phyloP scores from a whole-genome alignment of 2,888 invertebrate species.

The Eupeodes luniger region DNA sequence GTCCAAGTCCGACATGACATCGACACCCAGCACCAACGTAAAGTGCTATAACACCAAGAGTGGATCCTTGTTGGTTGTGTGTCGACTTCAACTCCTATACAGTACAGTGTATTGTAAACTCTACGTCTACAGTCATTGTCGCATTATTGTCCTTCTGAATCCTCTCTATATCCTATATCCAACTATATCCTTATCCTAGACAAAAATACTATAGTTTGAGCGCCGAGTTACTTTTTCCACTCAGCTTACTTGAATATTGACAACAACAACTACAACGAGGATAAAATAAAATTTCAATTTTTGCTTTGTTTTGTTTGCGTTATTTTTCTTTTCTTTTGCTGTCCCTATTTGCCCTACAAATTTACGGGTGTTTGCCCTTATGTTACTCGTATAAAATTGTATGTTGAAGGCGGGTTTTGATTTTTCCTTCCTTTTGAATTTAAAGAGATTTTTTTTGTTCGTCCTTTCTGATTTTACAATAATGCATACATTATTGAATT shows the following conservation, averaged over 20 bases:
- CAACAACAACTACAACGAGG: too few relatives aligned
- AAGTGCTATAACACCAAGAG: conserved; percentile 58
- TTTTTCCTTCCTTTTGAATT: conserved; percentile 33
- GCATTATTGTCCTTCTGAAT: conserved; percentile 47
- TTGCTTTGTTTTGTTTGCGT: not conserved
- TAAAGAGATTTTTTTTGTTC: conserved; percentile 7
- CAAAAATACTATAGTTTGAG: conserved; percentile 54
- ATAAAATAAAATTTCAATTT: not conserved
- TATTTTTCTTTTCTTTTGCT: conserved; percentile 23
- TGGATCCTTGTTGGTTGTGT: conserved; percentile 47
- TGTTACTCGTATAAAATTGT: conserved; percentile 50
- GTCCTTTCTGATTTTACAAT: not conserved
- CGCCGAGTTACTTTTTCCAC: conserved; percentile 47
- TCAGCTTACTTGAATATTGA: conserved; percentile 43
- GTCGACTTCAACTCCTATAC: conserved; percentile 32
- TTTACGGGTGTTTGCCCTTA: conserved; percentile 62
- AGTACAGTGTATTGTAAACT: too few relatives aligned
- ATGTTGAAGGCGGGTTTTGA: conserved; percentile 54
- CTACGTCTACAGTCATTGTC: conserved; percentile 39
- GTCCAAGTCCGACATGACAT: conserved; percentile 49
- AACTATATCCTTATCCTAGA: conserved; percentile 23
- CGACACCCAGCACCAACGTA: conserved; percentile 56
- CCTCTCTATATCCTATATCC: not conserved
- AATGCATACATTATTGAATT: conserved; percentile 17
- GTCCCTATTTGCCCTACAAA: conserved; percentile 46